Percentiles rank a stretch among this genome's conserved stretches.
Evolutionary conservation across 1,140 invertebrate species (phyloP).

Genomic region (Aporrectodea caliginosa): DNA sequence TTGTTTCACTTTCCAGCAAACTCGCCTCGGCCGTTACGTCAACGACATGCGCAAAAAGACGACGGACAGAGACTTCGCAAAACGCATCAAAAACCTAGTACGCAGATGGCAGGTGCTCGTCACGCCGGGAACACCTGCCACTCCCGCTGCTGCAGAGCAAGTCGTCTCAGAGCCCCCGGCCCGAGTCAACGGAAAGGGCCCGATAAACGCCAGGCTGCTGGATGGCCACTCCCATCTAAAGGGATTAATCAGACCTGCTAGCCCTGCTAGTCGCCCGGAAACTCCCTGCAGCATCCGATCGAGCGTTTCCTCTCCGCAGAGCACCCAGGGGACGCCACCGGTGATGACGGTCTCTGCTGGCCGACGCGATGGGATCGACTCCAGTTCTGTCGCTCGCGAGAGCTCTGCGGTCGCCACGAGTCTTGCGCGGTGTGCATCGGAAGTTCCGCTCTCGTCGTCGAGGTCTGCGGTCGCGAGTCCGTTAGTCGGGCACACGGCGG

Average conservation of each 20-base stretch:
- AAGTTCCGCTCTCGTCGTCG: not conserved
- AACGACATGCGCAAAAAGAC: conserved; percentile 85
- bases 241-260: conserved; percentile 28
- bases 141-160: too few species aligned
- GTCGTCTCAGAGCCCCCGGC: not conserved
- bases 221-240: not conserved
- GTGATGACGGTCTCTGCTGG: conserved; percentile 33
- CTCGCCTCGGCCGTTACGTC: conserved; percentile 87
- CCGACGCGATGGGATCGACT: conserved; percentile 14
- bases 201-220: not conserved
- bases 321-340: conserved; percentile 21
- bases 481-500: not conserved
- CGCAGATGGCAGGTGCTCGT: conserved; percentile 84
- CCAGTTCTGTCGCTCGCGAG: too few species aligned
- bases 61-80: conserved; percentile 70
- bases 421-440: not conserved
- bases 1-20: conserved; percentile 61
- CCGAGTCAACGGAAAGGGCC: not conserved
- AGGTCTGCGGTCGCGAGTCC: not conserved
- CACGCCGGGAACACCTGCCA: conserved; percentile 28
- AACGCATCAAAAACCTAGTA: conserved; percentile 81
- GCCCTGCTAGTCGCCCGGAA: conserved; percentile 35
- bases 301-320: conserved; percentile 36
- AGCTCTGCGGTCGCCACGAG: not conserved
- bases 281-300: conserved; percentile 34